Evolutionary conservation across 1,140 invertebrate species (phyloP), one percentile per base, ranked within the genome.

Genomic region (Aphelinus certus): DNA sequence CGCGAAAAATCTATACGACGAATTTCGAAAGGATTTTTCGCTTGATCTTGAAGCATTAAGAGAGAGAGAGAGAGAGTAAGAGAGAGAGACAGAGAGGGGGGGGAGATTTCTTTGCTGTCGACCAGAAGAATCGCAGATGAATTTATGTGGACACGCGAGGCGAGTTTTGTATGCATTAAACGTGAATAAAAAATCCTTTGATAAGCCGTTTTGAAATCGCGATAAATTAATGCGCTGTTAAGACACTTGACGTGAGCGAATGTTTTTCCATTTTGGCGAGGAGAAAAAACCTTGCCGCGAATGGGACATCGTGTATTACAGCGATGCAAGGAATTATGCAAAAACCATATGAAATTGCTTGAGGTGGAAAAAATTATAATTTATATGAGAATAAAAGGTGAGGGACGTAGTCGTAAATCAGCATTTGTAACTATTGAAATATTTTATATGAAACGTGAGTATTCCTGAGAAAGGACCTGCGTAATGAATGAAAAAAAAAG

Each of bases 221-320:
- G 26, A 60, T 58, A 60, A 73, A 73, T 73, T 73, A 73, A 73
- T 66, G 67, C 51, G 48, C 58, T n/a, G 42, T 65, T n/a, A 51
- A 26, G 3, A 42, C 53, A 2, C n/a, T 61, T 58, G 45, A 49
- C 47, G 48, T 69, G 43, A 43, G 53, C n/a, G 55, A 69, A 69
- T 58, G 55, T 58, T 69, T 49, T 45, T 69, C 48, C 49, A 48
- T 69, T 67, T 57, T 53, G 42, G 5, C 56, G 26, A 43, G 26
- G 7, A n/a, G 58, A 3, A 46, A 45, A 63, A 5, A 60, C 57
- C 2, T 60, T 7, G 58, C 4, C 10, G 58, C 43, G 26, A 26
- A 26, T 26, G 26, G 26, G 26, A 26, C 26, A 26, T 26, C 26
- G 0, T 26, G 26, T 26, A 26, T 26, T 26, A 26, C 26, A 26